Percentiles rank a stretch among this genome's conserved stretches.
Evolutionary conservation across 2,113 vertebrate genomes (phyloP).

Genomic region (Nibea coibor): DNA sequence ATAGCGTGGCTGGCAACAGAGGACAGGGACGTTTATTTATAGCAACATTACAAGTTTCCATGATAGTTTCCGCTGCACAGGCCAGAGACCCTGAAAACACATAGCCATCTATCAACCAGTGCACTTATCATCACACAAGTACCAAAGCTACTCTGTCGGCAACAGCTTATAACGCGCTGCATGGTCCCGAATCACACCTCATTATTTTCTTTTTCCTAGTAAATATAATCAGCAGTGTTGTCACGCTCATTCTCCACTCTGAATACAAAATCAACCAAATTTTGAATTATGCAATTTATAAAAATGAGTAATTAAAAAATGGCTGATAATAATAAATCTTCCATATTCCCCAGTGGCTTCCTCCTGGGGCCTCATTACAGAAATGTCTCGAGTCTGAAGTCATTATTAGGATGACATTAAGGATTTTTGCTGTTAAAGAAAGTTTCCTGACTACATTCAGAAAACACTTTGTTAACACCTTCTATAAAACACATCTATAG

Average conservation of each 20-base stretch:
- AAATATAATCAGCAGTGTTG: background rate
- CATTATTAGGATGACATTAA: too few species aligned
- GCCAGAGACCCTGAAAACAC: slow-evolving; percentile 67
- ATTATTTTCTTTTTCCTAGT: background rate
- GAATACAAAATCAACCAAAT: background rate
- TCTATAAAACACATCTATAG: too few species aligned
- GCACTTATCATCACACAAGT: slow-evolving; percentile 55
- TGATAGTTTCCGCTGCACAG: slow-evolving; percentile 72
- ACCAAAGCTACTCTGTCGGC: slow-evolving; percentile 43
- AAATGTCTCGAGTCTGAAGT: too few species aligned
- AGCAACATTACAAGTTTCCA: slow-evolving; percentile 75
- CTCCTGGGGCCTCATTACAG: background rate
- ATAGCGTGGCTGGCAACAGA: slow-evolving; percentile 65
- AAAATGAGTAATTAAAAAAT: background rate
- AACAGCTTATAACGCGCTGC: slow-evolving; percentile 38
- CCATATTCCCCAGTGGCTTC: background rate
- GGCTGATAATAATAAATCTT: background rate
- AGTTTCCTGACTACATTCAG: too few species aligned
- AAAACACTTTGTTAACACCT: too few species aligned
- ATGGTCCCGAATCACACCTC: background rate
- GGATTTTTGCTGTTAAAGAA: too few species aligned
- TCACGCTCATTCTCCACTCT: background rate
- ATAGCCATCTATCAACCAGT: slow-evolving; percentile 56
- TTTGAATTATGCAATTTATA: background rate
- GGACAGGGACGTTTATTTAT: slow-evolving; percentile 74